Conservation (phyloP, 2,888 invertebrate species). For the Lasius fuliginosus region DNA sequence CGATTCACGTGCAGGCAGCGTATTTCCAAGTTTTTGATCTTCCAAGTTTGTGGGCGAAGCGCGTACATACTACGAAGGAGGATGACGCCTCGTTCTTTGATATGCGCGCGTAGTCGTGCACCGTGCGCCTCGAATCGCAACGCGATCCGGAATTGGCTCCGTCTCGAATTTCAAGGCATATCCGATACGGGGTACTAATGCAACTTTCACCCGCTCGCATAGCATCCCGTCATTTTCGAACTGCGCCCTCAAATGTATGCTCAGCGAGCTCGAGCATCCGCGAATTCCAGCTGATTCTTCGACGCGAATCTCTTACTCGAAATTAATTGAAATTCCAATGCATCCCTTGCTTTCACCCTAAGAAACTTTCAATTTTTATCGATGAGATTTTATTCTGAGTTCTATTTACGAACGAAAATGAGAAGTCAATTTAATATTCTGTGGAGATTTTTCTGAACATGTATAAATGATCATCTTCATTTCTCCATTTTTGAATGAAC, state of each 20-base stretch:
- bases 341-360: background rate
- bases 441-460: background rate
- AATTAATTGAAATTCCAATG: background rate
- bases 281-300: background rate
- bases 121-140: slow-evolving; percentile 46
- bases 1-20: slow-evolving; percentile 32
- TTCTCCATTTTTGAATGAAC: background rate
- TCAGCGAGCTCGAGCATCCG: background rate
- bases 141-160: slow-evolving; percentile 36
- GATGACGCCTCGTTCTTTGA: slow-evolving; percentile 13
- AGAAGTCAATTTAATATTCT: background rate
- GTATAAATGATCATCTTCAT: background rate
- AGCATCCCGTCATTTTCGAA: slow-evolving; percentile 16
- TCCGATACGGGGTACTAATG: slow-evolving; percentile 41
- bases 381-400: background rate
- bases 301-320: background rate
- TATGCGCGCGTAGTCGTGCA: slow-evolving; percentile 42
- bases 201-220: slow-evolving; percentile 22
- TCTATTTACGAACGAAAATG: background rate
- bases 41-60: slow-evolving; percentile 35
- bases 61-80: slow-evolving; percentile 46
- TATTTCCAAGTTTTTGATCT: slow-evolving; percentile 48
- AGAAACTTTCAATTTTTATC: background rate
- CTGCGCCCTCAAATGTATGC: background rate
- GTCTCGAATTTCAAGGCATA: slow-evolving; percentile 43